These are phyloP conservation scores for Polypedilum pembai DNA, from an alignment of 1,140 invertebrate species.

Conservation along the genomic window DNA sequence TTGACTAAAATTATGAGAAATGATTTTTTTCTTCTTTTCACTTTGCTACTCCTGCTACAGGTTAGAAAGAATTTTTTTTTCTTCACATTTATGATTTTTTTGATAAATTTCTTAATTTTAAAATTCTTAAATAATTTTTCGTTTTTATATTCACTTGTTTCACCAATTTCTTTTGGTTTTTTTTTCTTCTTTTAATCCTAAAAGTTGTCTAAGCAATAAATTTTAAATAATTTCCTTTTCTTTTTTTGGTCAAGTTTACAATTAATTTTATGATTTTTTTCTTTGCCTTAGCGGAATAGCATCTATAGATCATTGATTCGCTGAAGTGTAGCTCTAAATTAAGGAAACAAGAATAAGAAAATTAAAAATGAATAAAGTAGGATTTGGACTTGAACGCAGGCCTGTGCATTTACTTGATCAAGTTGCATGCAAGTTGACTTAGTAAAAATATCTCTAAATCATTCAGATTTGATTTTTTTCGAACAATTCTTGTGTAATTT, in stretches of 20 bases:
- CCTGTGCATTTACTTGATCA: too few relatives aligned
- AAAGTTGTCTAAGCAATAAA: background rate
- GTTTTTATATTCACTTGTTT: background rate
- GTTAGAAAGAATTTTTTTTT: background rate
- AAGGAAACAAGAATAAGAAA: background rate
- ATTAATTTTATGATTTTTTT: constrained; percentile 23
- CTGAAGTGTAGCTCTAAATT: constrained; percentile 13
- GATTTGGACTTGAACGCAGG: too few relatives aligned
- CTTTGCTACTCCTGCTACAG: constrained; percentile 22
- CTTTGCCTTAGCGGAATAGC: constrained; percentile 26
- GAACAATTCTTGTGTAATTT: too few relatives aligned
- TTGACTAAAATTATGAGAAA: background rate
- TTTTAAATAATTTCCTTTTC: background rate
- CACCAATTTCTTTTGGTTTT: constrained; percentile 14
- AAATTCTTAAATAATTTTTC: background rate
- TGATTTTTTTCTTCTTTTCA: background rate
- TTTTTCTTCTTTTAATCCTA: background rate
- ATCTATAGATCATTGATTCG: constrained; percentile 28
- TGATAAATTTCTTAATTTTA: background rate
- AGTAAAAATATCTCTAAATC: too few relatives aligned
- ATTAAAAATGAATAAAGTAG: background rate
- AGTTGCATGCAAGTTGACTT: too few relatives aligned
- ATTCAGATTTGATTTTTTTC: too few relatives aligned
- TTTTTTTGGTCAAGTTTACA: constrained; percentile 22
- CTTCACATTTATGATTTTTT: constrained; percentile 7